These are phyloP conservation scores for Alces alces DNA, from an alignment of 2,113 vertebrate species.

Conservation along the genomic window DNA sequence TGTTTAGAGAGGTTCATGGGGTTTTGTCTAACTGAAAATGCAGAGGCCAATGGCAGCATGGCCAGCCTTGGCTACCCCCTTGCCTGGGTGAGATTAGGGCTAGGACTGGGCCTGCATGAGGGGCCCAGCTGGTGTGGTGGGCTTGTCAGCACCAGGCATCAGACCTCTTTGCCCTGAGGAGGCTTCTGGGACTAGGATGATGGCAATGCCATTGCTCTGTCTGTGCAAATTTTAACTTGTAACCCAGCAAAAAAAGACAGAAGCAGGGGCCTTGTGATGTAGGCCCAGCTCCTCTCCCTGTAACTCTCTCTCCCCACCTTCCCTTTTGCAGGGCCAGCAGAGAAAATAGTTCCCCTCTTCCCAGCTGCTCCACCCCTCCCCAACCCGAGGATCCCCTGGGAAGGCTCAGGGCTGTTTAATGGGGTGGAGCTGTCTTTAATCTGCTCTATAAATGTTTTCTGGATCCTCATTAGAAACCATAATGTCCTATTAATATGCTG, in stretches of 20 bases:
- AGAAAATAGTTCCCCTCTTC: neutral
- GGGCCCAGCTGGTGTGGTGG: neutral
- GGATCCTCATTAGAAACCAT: constrained; percentile 66
- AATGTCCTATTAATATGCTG: constrained; percentile 72
- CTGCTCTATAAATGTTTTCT: constrained; percentile 66
- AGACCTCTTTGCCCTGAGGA: neutral
- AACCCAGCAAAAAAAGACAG: neutral
- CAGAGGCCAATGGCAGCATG: neutral
- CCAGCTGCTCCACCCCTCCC: neutral
- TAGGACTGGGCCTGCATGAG: neutral
- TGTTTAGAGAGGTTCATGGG: neutral
- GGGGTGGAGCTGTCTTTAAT: constrained; percentile 69
- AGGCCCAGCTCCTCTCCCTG: neutral
- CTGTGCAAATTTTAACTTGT: neutral
- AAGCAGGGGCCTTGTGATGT: neutral
- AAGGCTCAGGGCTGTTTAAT: constrained; percentile 59
- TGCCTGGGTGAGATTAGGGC: neutral
- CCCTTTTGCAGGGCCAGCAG: neutral
- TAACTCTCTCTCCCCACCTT: neutral
- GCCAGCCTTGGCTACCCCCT: neutral
- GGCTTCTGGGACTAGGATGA: neutral
- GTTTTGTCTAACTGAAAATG: neutral
- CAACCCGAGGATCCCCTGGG: neutral
- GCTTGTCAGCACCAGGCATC: neutral
- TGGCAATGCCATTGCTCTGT: neutral